These are phyloP conservation scores for Protobothrops mucrosquamatus DNA, from an alignment of 2,113 vertebrate species.

Conservation along the genomic window DNA sequence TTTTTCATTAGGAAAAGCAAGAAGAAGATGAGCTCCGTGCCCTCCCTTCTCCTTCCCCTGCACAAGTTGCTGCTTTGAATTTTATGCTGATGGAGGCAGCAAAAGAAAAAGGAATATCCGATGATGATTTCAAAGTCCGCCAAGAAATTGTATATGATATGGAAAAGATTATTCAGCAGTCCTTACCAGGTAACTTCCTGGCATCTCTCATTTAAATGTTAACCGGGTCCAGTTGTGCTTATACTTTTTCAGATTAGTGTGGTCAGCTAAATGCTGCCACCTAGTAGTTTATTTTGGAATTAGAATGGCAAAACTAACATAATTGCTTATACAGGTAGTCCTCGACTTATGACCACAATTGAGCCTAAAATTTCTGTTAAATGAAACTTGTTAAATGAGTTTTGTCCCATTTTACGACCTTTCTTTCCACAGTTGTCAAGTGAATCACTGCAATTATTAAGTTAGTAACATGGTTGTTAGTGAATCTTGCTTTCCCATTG, in stretches of 20 bases:
- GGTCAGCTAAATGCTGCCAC: not conserved
- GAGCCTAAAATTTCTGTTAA: not conserved
- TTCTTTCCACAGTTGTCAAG: not conserved
- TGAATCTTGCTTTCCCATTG: too few relatives aligned
- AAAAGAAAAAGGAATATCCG: slow-evolving; percentile 86
- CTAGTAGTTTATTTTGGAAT: not conserved
- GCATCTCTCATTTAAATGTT: not conserved
- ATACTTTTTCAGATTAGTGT: not conserved
- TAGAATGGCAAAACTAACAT: not conserved
- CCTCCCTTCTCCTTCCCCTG: slow-evolving; percentile 79
- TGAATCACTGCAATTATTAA: not conserved
- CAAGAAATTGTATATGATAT: slow-evolving; percentile 82
- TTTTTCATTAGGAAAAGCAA: slow-evolving; percentile 86
- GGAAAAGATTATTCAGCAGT: slow-evolving; percentile 84
- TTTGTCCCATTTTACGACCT: not conserved
- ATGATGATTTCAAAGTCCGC: slow-evolving; percentile 85
- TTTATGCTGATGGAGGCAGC: slow-evolving; percentile 79
- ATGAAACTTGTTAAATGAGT: not conserved
- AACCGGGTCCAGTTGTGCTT: not conserved
- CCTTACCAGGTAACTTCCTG: slow-evolving; percentile 79
- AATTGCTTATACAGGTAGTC: not conserved
- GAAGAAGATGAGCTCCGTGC: slow-evolving; percentile 94
- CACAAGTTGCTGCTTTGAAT: slow-evolving; percentile 86
- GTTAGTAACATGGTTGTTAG: too few relatives aligned
- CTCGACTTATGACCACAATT: not conserved